Conservation (phyloP, 2,888 invertebrate species). For the Petrolisthes manimaculis region DNA sequence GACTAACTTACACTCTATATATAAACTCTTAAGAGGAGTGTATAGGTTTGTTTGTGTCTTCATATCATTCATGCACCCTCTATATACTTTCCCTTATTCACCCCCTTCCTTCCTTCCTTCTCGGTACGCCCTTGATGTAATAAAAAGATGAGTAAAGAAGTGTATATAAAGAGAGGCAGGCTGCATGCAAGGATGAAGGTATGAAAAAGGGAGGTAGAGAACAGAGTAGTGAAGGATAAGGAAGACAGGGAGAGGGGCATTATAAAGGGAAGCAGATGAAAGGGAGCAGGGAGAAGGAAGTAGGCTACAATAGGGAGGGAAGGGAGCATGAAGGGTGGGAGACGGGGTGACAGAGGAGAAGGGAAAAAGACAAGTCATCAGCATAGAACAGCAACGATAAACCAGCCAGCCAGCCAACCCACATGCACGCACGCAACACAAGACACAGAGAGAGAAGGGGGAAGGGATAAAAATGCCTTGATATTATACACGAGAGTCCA, state of each 20-base stretch:
- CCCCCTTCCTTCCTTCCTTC: constrained; percentile 1
- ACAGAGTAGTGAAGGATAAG: not conserved
- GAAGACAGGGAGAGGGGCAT: not conserved
- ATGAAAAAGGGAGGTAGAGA: not conserved
- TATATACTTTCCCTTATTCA: not conserved
- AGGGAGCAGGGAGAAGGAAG: not conserved
- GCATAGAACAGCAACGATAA: not conserved
- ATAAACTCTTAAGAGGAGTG: not conserved
- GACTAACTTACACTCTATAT: not conserved
- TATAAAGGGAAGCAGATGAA: not conserved
- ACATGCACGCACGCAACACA: not conserved
- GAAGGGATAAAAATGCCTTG: not conserved
- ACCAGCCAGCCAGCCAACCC: not conserved
- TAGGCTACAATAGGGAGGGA: not conserved
- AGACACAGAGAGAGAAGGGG: not conserved
- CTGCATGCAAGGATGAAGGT: not conserved
- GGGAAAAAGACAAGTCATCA: not conserved
- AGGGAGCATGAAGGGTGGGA: not conserved
- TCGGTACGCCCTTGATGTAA: not conserved
- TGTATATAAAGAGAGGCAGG: not conserved
- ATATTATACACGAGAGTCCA: not conserved
- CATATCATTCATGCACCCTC: not conserved
- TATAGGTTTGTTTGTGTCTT: not conserved
- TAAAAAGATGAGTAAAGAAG: not conserved
- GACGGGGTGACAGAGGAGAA: not conserved